Conservation (phyloP, 2,113 vertebrate species). For the Jacana jacana region DNA sequence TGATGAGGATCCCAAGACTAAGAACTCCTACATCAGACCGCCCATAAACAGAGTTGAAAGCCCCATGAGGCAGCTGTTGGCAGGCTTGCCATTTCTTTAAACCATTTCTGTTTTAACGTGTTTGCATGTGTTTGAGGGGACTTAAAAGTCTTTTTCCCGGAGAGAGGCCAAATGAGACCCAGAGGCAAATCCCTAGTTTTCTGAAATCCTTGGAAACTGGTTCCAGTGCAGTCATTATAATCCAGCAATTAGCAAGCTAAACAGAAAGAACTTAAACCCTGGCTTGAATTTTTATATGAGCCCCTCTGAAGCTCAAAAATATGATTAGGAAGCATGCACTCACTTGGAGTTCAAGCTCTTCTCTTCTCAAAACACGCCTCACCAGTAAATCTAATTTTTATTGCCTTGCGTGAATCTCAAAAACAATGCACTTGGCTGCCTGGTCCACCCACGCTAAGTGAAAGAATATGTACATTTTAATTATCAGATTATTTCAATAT, state of each 20-base stretch:
- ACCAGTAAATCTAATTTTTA: conserved; percentile 61
- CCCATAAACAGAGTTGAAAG: neutral
- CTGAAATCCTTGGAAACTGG: neutral
- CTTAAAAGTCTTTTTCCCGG: neutral
- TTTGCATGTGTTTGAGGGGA: neutral
- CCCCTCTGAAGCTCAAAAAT: neutral
- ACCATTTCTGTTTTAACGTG: neutral
- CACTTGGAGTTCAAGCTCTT: neutral
- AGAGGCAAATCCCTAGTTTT: neutral
- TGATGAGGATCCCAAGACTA: neutral
- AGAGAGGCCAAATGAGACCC: neutral
- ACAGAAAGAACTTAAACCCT: neutral
- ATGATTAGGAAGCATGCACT: neutral
- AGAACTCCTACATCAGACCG: neutral
- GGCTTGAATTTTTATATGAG: neutral
- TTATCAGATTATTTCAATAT: conserved; percentile 45
- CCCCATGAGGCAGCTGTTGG: neutral
- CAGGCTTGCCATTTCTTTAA: neutral
- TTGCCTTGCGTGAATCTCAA: conserved; percentile 31
- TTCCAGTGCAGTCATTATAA: neutral
- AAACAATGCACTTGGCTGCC: conserved; percentile 43
- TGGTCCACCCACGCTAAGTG: conserved; percentile 41
- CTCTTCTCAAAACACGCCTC: conserved; percentile 15
- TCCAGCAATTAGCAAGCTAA: neutral
- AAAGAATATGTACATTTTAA: conserved; percentile 56